Percentiles rank a stretch among this genome's conserved stretches.
These are phyloP conservation scores for Dyspetes luteomarginatus DNA, from an alignment of 2,888 invertebrate genomes.

Conservation along the genomic window DNA sequence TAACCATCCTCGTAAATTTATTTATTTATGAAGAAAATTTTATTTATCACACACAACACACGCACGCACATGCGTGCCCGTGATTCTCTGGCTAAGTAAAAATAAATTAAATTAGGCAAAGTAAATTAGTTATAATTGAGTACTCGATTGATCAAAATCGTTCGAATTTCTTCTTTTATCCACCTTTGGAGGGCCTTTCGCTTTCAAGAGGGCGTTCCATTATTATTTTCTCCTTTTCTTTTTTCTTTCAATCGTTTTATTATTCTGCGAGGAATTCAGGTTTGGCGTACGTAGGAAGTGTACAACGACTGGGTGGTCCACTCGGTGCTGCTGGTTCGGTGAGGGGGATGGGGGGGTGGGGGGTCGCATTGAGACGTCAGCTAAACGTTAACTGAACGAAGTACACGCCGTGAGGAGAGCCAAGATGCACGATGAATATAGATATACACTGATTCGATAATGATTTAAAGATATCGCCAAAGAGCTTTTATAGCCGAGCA, in stretches of 20 bases:
- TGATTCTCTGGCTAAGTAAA: too few species aligned
- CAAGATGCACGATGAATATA: conserved; percentile 37
- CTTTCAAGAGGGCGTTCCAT: not conserved
- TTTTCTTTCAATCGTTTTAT: conserved; percentile 26
- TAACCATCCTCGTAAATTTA: too few species aligned
- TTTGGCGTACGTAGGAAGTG: conserved; percentile 74
- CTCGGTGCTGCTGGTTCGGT: conserved; percentile 62
- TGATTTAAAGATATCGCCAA: conserved; percentile 43
- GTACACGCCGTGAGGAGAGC: conserved; percentile 53
- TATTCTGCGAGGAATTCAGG: conserved; percentile 71
- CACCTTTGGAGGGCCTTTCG: not conserved
- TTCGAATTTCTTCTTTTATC: not conserved
- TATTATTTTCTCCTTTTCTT: not conserved
- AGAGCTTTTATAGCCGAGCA: conserved; percentile 48
- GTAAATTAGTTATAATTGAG: not conserved
- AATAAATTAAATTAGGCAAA: too few species aligned
- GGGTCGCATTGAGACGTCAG: conserved; percentile 77
- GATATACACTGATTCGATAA: conserved; percentile 30
- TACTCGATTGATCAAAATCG: not conserved
- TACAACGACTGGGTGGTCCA: conserved; percentile 76
- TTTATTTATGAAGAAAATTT: too few species aligned
- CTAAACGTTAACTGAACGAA: conserved; percentile 72
- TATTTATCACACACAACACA: too few species aligned
- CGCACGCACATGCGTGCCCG: too few species aligned
- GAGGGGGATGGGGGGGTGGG: conserved; percentile 61